Evolutionary conservation across 1,140 invertebrate species (phyloP).

Genomic region (Scaptodrosophila lebanonensis): DNA sequence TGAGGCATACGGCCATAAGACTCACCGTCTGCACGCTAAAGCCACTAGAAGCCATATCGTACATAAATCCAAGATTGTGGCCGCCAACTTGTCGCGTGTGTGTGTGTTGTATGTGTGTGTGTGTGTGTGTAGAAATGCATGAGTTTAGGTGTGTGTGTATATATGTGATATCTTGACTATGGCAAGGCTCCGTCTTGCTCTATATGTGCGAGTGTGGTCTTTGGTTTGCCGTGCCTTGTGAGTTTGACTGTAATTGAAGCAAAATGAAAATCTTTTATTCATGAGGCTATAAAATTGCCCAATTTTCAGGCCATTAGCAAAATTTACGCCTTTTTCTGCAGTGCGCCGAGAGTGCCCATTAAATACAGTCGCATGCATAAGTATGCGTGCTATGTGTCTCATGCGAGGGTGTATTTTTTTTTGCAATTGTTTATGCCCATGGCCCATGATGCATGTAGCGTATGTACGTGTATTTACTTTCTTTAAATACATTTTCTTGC

Average conservation of each 20-base stretch:
- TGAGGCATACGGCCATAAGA: constrained; percentile 10
- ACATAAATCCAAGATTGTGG: constrained; percentile 74
- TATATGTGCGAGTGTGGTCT: constrained; percentile 16
- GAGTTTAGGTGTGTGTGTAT: constrained; percentile 16
- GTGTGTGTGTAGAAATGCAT: constrained; percentile 9
- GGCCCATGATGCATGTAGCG: too few relatives aligned
- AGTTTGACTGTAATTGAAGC: constrained; percentile 76
- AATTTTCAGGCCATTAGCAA: constrained; percentile 77
- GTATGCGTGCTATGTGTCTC: constrained; percentile 49
- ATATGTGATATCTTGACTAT: constrained; percentile 56
- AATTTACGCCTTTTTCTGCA: constrained; percentile 77
- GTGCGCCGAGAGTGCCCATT: constrained; percentile 71
- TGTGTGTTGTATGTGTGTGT: constrained; percentile 11
- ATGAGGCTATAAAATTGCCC: constrained; percentile 77
- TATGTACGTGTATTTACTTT: constrained; percentile 16
- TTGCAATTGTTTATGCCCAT: constrained; percentile 42
- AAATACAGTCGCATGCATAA: constrained; percentile 74
- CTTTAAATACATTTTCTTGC: constrained; percentile 42
- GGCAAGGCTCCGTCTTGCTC: constrained; percentile 10
- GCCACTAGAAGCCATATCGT: constrained; percentile 69
- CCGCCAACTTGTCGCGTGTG: constrained; percentile 67
- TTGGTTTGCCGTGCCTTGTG: constrained; percentile 36
- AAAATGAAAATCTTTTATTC: constrained; percentile 77
- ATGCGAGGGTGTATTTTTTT: constrained; percentile 52
- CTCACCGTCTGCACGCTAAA: constrained; percentile 12